Conservation (phyloP, 1,140 invertebrate species). For the Pectinophora gossypiella region DNA sequence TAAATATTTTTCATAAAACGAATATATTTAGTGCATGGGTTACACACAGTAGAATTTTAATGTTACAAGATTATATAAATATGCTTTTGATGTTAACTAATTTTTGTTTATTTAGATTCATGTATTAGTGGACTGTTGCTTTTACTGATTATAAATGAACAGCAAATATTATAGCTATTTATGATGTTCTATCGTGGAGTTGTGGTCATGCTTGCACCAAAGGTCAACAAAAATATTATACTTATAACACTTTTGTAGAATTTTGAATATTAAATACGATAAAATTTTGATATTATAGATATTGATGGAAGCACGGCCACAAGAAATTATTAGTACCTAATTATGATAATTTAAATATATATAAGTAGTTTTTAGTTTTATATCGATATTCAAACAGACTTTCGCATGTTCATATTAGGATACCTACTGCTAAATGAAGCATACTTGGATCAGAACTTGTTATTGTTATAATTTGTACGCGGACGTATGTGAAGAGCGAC, state of each 20-base stretch:
- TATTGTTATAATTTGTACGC: constrained; percentile 43
- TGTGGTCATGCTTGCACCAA: constrained; percentile 27
- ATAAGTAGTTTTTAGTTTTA: constrained; percentile 31
- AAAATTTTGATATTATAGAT: constrained; percentile 16
- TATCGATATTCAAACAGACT: constrained; percentile 27
- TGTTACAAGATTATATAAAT: constrained; percentile 27
- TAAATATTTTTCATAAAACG: constrained; percentile 51
- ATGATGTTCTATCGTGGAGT: too few relatives aligned
- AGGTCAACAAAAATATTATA: constrained; percentile 10
- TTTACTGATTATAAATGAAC: constrained; percentile 29
- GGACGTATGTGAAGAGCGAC: constrained; percentile 17
- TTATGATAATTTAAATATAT: constrained; percentile 16
- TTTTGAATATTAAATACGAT: constrained; percentile 8
- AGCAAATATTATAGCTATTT: constrained; percentile 26
- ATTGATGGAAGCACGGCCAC: constrained; percentile 28
- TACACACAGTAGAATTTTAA: constrained; percentile 36
- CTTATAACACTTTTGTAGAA: constrained; percentile 20
- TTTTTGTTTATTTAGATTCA: constrained; percentile 36
- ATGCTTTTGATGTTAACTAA: constrained; percentile 50
- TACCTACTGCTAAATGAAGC: constrained; percentile 7
- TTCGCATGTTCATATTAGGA: constrained; percentile 24
- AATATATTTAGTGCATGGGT: constrained; percentile 48
- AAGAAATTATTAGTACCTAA: constrained; percentile 22
- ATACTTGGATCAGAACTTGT: constrained; percentile 29
- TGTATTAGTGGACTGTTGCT: constrained; percentile 39